phyloP scores from a whole-genome alignment of 2,797 vertebrate genomes.

The Diplodus puntazzo region DNA sequence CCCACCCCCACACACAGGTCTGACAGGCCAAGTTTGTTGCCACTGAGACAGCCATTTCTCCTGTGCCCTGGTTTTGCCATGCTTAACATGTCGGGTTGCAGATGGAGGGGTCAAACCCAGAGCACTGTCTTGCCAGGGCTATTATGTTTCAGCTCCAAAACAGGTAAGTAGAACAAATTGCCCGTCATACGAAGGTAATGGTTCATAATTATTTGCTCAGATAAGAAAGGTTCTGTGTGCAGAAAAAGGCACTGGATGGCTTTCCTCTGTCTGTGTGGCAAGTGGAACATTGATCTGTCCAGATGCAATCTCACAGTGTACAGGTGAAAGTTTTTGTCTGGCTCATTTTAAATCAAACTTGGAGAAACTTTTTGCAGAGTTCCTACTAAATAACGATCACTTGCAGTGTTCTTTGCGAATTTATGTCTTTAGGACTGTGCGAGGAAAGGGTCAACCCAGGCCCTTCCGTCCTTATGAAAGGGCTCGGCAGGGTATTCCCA shows the following conservation, averaged over 20 bases:
- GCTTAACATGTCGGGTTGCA: slow-evolving; percentile 40
- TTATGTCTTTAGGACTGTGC: slow-evolving; percentile 27
- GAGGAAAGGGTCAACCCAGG: slow-evolving; percentile 14
- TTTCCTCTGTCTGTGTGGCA: slow-evolving; percentile 35
- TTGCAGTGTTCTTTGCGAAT: slow-evolving; percentile 29
- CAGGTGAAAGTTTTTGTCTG: slow-evolving; percentile 43
- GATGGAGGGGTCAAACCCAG: slow-evolving; percentile 31
- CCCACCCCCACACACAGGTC: background rate
- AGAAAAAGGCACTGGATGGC: slow-evolving; percentile 40
- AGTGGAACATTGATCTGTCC: slow-evolving; percentile 60
- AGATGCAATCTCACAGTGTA: slow-evolving; percentile 51
- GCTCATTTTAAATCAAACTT: slow-evolving; percentile 59
- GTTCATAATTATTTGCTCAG: slow-evolving; percentile 74
- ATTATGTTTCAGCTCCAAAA: slow-evolving; percentile 61
- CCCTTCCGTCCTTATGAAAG: slow-evolving; percentile 23
- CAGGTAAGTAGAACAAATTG: slow-evolving; percentile 72
- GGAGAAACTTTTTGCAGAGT: slow-evolving; percentile 43
- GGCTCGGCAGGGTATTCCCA: slow-evolving; percentile 32
- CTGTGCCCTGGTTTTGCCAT: slow-evolving; percentile 25
- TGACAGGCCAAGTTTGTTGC: slow-evolving; percentile 42
- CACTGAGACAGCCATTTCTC: slow-evolving; percentile 42
- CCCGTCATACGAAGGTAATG: slow-evolving; percentile 72
- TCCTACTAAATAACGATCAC: slow-evolving; percentile 46
- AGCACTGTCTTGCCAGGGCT: slow-evolving; percentile 38
- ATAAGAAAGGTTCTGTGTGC: slow-evolving; percentile 53